phyloP scores from a whole-genome alignment of 2,113 vertebrate species.

The Illadopsis cleaveri region DNA sequence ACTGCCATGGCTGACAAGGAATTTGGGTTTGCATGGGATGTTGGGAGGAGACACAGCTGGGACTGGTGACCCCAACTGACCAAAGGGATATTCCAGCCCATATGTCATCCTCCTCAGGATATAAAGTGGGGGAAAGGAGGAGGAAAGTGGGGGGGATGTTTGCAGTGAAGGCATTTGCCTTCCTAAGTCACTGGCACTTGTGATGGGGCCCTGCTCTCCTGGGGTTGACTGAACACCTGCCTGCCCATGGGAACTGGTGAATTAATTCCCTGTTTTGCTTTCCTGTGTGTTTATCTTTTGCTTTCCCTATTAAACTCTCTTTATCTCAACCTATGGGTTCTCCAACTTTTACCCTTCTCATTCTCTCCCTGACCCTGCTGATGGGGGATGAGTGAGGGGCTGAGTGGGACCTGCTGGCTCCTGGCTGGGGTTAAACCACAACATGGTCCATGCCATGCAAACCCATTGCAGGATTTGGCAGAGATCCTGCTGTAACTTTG shows the following conservation, averaged over 20 bases:
- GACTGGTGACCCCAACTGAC: background rate
- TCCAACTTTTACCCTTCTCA: background rate
- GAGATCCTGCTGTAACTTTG: background rate
- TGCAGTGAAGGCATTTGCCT: background rate
- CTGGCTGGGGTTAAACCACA: background rate
- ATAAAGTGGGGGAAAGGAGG: background rate
- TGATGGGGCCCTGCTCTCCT: background rate
- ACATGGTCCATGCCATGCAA: background rate
- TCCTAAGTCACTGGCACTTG: background rate
- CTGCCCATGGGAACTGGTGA: background rate
- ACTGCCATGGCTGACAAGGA: background rate
- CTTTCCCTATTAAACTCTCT: background rate
- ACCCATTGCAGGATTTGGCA: background rate
- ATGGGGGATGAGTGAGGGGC: background rate
- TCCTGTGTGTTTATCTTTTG: background rate
- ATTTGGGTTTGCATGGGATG: background rate
- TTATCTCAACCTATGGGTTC: accelerated
- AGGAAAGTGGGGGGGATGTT: accelerated
- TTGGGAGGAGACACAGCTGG: background rate
- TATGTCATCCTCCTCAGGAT: background rate
- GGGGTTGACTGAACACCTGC: background rate
- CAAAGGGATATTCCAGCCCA: background rate
- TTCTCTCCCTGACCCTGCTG: background rate
- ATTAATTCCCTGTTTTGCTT: background rate
- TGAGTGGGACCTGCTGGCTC: background rate